Evolutionary conservation across 1,140 invertebrate genomes (phyloP).

Genomic region (Drosophila truncata): DNA sequence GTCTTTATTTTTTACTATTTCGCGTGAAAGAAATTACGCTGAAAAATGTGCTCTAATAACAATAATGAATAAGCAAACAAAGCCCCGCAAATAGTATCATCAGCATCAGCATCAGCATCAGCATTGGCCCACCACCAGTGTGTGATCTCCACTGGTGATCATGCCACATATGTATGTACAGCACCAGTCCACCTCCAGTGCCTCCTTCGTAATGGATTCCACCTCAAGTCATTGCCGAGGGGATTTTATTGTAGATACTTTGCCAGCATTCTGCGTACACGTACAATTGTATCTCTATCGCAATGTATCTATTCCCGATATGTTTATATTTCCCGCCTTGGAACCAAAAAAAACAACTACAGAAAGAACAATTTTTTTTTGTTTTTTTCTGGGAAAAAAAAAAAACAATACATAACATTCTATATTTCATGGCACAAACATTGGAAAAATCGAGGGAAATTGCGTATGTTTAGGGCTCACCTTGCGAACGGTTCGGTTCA

Average conservation of each 20-base stretch:
- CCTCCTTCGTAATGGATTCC: constrained; percentile 14
- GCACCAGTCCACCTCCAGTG: not conserved
- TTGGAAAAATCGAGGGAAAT: constrained; percentile 31
- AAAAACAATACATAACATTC: constrained; percentile 56
- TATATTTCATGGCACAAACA: constrained; percentile 55
- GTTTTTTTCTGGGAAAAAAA: constrained; percentile 55
- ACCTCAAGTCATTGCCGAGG: constrained; percentile 72
- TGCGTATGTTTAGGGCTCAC: constrained; percentile 19
- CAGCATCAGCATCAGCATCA: constrained; percentile 12
- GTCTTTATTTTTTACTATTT: constrained; percentile 79
- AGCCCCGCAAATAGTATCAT: constrained; percentile 54
- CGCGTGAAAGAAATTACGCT: constrained; percentile 80
- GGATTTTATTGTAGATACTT: constrained; percentile 71
- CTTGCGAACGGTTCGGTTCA: constrained; percentile 22
- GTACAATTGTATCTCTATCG: constrained; percentile 59
- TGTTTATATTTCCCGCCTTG: constrained; percentile 51
- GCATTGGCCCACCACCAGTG: not conserved
- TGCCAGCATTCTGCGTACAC: constrained; percentile 35
- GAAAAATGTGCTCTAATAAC: constrained; percentile 82
- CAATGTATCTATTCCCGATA: constrained; percentile 55
- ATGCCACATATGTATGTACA: constrained; percentile 19
- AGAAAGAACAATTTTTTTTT: not conserved
- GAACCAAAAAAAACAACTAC: constrained; percentile 29
- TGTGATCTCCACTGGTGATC: constrained; percentile 3
- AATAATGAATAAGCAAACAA: constrained; percentile 82